Evolutionary conservation across 2,888 invertebrate genomes (phyloP), one percentile per base, ranked within the genome.

Genomic region (Itoplectis maculator): DNA sequence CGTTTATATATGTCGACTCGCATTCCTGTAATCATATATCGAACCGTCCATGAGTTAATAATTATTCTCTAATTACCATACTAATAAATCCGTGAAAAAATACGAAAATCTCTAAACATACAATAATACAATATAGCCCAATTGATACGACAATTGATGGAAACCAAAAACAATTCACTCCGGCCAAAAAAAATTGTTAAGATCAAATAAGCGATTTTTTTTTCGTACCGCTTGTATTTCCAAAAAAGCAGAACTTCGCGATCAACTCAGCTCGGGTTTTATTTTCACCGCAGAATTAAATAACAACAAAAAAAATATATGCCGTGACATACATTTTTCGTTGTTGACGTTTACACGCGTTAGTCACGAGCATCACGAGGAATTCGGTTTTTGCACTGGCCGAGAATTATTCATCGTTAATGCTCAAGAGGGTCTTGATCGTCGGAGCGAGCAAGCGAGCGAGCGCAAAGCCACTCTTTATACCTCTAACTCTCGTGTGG

Each of bases 341-440:
- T 5, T 29, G 29, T 47, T 35, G 2, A 20, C 23, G 3, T 61
- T 72, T 61, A 5, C 0, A 18, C 45, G 13, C 29, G 29, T 47
- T 9, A 40, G 15, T 59, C 20, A 45, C 20, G 7, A 13, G 15
- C 11, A 18, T 29, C 15, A 35, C 9, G 9, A 72, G 47, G 18
- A 59, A 61, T 72, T 72, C 49, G 7, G 18, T 79, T 79, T 68
- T 59, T 51, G 7, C 45, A 23, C 61, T 74, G 37, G 49, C 63
- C 2, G 69, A 78, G 45, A 74, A 74, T 82, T 47, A 82, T 82
- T 78, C 78, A 78, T 78, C 69, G 78, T 63, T n/a, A 78, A 78
- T 51, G 65, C 69, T 23, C 47, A 42, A 56, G 59, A 70, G 56
- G 56, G 47, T 45, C 63, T 45, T 68, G 66, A 66, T 66, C 70